Base-by-base conservation (phyloP, 2,888 invertebrate species). In the Lasioglossum zephyrum region DNA sequence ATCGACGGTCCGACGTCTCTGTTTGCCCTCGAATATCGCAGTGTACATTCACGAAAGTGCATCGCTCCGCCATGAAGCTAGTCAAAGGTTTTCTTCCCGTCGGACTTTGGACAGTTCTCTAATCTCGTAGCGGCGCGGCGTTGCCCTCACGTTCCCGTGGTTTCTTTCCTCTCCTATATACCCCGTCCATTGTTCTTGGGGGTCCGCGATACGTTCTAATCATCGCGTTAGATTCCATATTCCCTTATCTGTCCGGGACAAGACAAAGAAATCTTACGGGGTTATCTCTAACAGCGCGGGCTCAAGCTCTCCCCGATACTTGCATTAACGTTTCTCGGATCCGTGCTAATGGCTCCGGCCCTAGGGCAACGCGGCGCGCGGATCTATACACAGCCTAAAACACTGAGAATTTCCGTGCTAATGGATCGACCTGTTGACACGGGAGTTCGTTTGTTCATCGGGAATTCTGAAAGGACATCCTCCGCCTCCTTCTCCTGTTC, bases 391-490 rank as follows among this genome's bases (percentile, higher is more conserved):
- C 57, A 57, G 69, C 76, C 78, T 72, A 86, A 83, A 89, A 86
- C 81, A 74, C 49, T 31, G 47, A 57, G 79, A 84, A 90, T 88
- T 85, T 87, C 70, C 77, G 41, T 77, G 89, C 89, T 91, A 91
- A 91, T 91, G 89, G 91, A 89, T 86, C 89, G 86, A 77, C 83
- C 73, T 90, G 84, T 91, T 91, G 87, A 88, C 90, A 89, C 86
- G 81, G 70, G 72, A 13, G 72, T 84, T 72, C 77, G 79, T 89
- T 80, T 87, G 73, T 79, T 87, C 82, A 75, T 26, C 73, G 18
- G 39, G 53, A 57, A 22, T 73, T 31, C 16, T 47, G 73, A 60
- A 47, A 69, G 76, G 81, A 63, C 69, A 9, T 63, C 22, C 22
- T 26, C 26, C 44, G 60, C 39, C 22, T 69, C 31, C 63, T 31